Evolutionary conservation across 2,888 invertebrate species (phyloP).

Genomic region (Drosophila trichaetosa): DNA sequence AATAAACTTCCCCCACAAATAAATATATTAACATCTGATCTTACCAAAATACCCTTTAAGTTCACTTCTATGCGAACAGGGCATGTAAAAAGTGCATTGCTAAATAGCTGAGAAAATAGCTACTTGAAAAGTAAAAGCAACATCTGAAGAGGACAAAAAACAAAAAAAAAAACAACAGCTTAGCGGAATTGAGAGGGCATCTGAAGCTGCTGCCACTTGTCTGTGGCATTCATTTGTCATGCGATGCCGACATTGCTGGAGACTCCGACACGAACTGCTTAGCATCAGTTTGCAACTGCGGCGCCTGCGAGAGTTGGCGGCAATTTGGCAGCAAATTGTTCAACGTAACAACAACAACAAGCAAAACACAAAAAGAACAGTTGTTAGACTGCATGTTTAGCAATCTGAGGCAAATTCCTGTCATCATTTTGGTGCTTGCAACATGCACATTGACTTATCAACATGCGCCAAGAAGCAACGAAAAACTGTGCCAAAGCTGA

Average conservation of each 20-base stretch:
- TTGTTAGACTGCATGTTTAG: slow-evolving; percentile 61
- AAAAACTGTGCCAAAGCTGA: slow-evolving; percentile 61
- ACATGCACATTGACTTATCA: slow-evolving; percentile 59
- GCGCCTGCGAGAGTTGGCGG: slow-evolving; percentile 70
- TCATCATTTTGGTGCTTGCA: slow-evolving; percentile 65
- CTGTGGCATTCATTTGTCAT: slow-evolving; percentile 66
- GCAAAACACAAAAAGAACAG: slow-evolving; percentile 32
- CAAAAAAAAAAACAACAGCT: neutral
- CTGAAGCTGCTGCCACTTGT: slow-evolving; percentile 66
- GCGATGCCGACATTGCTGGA: slow-evolving; percentile 57
- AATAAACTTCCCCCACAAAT: neutral
- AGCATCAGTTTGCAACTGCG: slow-evolving; percentile 31
- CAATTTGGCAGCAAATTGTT: slow-evolving; percentile 71
- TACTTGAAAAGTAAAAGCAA: slow-evolving; percentile 57
- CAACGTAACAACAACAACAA: slow-evolving; percentile 19
- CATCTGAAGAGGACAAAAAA: slow-evolving; percentile 13
- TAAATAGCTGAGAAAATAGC: slow-evolving; percentile 44
- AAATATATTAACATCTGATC: neutral
- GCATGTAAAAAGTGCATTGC: slow-evolving; percentile 10
- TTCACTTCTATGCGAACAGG: neutral
- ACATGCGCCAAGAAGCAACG: neutral
- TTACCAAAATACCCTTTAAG: neutral
- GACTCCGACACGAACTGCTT: slow-evolving; percentile 34
- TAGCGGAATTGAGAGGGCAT: slow-evolving; percentile 25
- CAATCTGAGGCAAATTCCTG: slow-evolving; percentile 65